A percentile compares a stretch with the other conserved stretches of the same genome.
Conservation (phyloP, 2,113 vertebrate genomes). For the Dolichotis patagonum region DNA sequence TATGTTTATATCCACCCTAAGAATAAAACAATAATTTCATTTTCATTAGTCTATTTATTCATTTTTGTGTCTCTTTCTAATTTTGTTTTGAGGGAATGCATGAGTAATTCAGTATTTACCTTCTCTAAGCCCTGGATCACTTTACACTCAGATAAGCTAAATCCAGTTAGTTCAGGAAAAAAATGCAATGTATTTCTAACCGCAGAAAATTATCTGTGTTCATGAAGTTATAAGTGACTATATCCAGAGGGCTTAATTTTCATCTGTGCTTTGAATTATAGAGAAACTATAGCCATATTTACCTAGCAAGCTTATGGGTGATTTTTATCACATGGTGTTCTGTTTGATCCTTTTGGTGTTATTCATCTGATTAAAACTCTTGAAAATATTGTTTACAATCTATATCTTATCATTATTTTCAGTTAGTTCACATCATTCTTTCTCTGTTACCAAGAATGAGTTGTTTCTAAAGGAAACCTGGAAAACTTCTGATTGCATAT, state of each 20-base stretch:
- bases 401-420: conserved; percentile 9
- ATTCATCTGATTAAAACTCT: conserved; percentile 34
- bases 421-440: conserved; percentile 5
- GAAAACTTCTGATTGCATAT: not conserved
- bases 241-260: conserved; percentile 58
- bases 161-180: conserved; percentile 14
- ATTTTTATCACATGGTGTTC: conserved; percentile 21
- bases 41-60: not conserved
- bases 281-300: conserved; percentile 24
- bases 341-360: conserved; percentile 44
- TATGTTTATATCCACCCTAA: not conserved
- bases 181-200: conserved; percentile 44
- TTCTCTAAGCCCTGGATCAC: not conserved
- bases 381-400: conserved; percentile 54
- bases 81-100: not conserved
- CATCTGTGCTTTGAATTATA: conserved; percentile 55
- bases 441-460: conserved; percentile 25
- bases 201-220: conserved; percentile 55
- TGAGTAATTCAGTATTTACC: not conserved
- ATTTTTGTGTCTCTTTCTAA: not conserved
- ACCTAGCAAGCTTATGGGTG: conserved; percentile 12
- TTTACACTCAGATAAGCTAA: conserved; percentile 16
- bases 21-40: not conserved
- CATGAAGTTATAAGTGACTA: conserved; percentile 46
- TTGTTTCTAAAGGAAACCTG: conserved; percentile 40